Base-by-base conservation (phyloP, 2,113 vertebrate species). In the Meles meles region DNA sequence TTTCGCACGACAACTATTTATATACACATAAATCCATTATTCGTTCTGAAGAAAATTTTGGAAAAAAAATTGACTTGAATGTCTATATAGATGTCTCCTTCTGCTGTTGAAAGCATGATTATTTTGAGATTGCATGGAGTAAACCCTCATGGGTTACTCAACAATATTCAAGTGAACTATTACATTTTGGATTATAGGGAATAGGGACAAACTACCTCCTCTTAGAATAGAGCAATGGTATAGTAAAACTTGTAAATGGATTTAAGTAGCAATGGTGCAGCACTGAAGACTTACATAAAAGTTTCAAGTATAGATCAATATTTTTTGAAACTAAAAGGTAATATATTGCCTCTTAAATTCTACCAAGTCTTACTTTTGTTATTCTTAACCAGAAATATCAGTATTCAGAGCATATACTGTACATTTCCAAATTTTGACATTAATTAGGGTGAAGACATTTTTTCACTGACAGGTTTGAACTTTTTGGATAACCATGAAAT, bases 401-500 rank as follows among this genome's bases (percentile, higher is more conserved):
- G 21, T 90, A 85, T 95, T 94, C 67, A 82, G 9, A 72, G 31
- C 49, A 65, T 3, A 59, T 52, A 8, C n/a, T 77, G 1, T 23
- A 87, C 25, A 87, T 91, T 92, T 96, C 44, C 23, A 97, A 96
- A 96, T 67, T 29, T 71, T 98, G 97, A 97, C 92, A 49, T 79
- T 95, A 98, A 98, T 97, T 97, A 96, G 39, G 29, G 23, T 92
- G 63, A 93, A 93, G 74, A 92, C 20, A 87, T 88, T 92, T 97
- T 59, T 92, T 92, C 63, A 87, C 39, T 87, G 92, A 93, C 49
- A 96, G 93, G 92, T 92, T 94, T 87, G 55, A 96, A 96, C 86
- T 97, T 98, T 98, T 85, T 93, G 31, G 72, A 93, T 88, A 96
- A 87, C 44, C 25, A 89, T 91, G 42, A 92, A 98, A 96, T 96